Evolutionary conservation across 2,888 invertebrate genomes (phyloP).

Genomic region (Philaethria dido): DNA sequence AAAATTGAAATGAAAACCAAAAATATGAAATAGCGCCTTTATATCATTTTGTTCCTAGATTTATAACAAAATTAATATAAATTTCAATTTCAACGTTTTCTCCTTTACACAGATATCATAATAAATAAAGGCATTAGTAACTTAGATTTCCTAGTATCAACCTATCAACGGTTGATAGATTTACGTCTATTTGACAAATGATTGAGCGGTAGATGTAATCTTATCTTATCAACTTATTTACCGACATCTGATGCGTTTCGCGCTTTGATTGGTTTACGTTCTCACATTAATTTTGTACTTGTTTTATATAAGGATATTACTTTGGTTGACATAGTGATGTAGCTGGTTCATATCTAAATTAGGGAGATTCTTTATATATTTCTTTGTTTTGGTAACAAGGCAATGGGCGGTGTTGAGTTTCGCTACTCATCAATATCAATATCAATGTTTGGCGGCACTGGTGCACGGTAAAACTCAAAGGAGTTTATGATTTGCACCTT

Average conservation of each 20-base stretch:
- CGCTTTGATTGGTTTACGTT: constrained; percentile 30
- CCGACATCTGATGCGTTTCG: constrained; percentile 42
- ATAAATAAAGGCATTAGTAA: not conserved
- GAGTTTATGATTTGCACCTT: too few relatives aligned
- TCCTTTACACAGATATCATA: constrained; percentile 10
- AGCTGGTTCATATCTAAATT: not conserved
- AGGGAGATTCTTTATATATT: too few relatives aligned
- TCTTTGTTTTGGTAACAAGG: too few relatives aligned
- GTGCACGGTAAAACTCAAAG: too few relatives aligned
- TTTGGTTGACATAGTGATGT: not conserved
- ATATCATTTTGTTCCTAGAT: too few relatives aligned
- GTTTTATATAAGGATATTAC: not conserved
- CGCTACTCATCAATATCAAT: too few relatives aligned
- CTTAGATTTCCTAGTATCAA: constrained; percentile 9
- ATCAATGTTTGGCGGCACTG: too few relatives aligned
- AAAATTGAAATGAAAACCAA: too few relatives aligned
- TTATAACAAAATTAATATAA: not conserved
- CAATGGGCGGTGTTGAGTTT: too few relatives aligned
- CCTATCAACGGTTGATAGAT: constrained; percentile 12
- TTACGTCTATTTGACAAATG: constrained; percentile 42
- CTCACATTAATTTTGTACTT: constrained; percentile 49
- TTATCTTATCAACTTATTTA: constrained; percentile 44
- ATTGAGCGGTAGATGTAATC: constrained; percentile 41
- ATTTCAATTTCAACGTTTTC: not conserved
- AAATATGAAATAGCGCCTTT: too few relatives aligned